Percentiles rank a stretch among this genome's conserved stretches.
These are phyloP conservation scores for Rhimphoctona megacephalus DNA, from an alignment of 2,888 invertebrate genomes.

Conservation along the genomic window DNA sequence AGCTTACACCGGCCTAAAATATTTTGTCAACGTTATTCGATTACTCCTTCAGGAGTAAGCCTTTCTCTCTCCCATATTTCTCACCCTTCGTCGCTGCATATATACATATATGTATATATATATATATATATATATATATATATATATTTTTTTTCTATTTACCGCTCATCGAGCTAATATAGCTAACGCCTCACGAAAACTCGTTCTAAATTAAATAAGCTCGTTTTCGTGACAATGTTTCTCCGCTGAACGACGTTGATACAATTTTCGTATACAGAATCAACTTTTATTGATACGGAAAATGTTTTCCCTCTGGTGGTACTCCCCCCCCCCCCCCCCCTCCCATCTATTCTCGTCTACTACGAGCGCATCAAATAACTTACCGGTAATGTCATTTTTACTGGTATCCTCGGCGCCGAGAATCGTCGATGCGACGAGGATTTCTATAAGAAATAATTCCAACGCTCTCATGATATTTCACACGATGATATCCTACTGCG, in stretches of 20 bases:
- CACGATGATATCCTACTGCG: slow-evolving; percentile 73
- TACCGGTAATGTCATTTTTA: slow-evolving; percentile 78
- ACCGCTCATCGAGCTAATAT: background rate
- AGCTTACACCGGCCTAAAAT: slow-evolving; percentile 89
- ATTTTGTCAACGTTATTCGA: slow-evolving; percentile 74
- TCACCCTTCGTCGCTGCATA: background rate
- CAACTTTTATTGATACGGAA: background rate
- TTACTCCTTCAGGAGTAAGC: slow-evolving; percentile 59
- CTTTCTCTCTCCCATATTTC: slow-evolving; percentile 6
- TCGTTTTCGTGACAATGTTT: background rate
- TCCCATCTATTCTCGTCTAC: background rate
- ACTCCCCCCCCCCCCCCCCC: no score
- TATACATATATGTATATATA: no score
- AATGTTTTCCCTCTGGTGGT: background rate
- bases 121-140: no score
- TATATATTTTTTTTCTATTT: background rate
- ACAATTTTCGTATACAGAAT: background rate
- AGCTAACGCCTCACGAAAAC: background rate
- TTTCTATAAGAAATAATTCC: slow-evolving; percentile 78
- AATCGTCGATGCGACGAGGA: slow-evolving; percentile 76
- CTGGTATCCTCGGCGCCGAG: slow-evolving; percentile 77
- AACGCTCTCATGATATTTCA: slow-evolving; percentile 81
- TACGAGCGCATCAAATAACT: slow-evolving; percentile 66
- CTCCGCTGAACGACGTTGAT: background rate
- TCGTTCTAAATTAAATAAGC: background rate